Conservation (phyloP, 1,140 invertebrate genomes). For the Meloidogyne floridensis region DNA sequence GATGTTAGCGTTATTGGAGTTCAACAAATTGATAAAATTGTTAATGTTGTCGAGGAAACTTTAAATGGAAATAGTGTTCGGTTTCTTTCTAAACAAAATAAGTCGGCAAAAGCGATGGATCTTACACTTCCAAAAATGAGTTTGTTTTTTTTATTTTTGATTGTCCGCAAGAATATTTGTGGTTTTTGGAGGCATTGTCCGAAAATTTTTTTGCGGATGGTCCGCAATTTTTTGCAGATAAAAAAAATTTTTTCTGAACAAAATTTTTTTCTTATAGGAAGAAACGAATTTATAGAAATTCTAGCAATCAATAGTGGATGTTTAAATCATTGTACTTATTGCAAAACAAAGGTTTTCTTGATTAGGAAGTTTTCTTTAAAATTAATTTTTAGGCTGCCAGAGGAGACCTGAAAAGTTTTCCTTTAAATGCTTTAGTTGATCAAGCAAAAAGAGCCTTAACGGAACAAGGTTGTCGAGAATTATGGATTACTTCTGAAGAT, state of each 20-base stretch:
- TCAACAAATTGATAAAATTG: slow-evolving; percentile 95
- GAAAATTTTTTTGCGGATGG: no score
- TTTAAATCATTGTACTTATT: slow-evolving; percentile 96
- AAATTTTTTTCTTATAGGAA: slow-evolving; percentile 79
- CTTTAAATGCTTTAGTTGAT: slow-evolving; percentile 72
- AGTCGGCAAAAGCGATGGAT: slow-evolving; percentile 4
- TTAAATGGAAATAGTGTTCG: slow-evolving; percentile 76
- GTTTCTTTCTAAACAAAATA: slow-evolving; percentile 52
- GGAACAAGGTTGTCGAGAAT: slow-evolving; percentile 86
- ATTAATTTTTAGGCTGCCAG: slow-evolving; percentile 74
- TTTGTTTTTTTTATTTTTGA: slow-evolving; percentile 67
- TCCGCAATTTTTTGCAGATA: neutral
- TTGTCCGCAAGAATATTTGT: slow-evolving; percentile 68
- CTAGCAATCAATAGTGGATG: slow-evolving; percentile 97
- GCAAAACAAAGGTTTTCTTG: slow-evolving; percentile 82
- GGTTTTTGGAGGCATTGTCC: slow-evolving; percentile 43
- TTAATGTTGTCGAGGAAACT: slow-evolving; percentile 85
- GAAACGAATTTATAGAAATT: slow-evolving; percentile 94
- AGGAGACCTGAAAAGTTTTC: slow-evolving; percentile 90
- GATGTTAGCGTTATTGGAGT: slow-evolving; percentile 80
- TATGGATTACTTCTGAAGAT: slow-evolving; percentile 98
- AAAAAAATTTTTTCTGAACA: slow-evolving; percentile 67
- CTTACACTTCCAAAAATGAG: slow-evolving; percentile 69
- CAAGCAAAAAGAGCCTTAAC: slow-evolving; percentile 76
- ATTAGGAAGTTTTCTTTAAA: neutral